Conservation (phyloP, 2,888 invertebrate genomes). For the Thera obeliscata region DNA sequence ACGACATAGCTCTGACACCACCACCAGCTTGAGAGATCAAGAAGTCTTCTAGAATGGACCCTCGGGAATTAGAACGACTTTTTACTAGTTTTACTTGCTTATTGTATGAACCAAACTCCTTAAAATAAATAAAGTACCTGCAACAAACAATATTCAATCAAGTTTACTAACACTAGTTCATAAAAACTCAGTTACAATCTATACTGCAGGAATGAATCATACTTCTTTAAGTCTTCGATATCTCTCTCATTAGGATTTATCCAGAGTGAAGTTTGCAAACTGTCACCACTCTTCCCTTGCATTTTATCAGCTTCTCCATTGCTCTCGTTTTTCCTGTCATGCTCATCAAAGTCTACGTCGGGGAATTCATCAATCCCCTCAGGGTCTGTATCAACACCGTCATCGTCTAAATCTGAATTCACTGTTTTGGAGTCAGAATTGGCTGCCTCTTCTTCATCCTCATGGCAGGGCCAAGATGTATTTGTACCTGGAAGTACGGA, state of each 20-base stretch:
- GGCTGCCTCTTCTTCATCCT: constrained; percentile 76
- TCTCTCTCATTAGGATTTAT: constrained; percentile 80
- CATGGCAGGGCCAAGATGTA: constrained; percentile 75
- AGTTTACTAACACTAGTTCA: no score
- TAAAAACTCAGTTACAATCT: neutral
- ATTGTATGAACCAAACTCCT: constrained; percentile 81
- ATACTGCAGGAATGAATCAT: constrained; percentile 26
- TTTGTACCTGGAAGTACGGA: constrained; percentile 64
- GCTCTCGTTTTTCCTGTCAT: constrained; percentile 60
- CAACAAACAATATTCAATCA: constrained; percentile 39
- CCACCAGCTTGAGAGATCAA: constrained; percentile 54
- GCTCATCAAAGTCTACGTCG: constrained; percentile 70
- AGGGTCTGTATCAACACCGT: constrained; percentile 64
- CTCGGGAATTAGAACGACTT: constrained; percentile 77
- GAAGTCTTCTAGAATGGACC: constrained; percentile 76
- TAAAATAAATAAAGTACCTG: constrained; percentile 84
- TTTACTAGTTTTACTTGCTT: constrained; percentile 76
- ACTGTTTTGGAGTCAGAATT: constrained; percentile 76
- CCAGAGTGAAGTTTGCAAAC: constrained; percentile 72
- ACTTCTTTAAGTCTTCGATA: constrained; percentile 83
- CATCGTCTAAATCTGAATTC: constrained; percentile 74
- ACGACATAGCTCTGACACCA: constrained; percentile 51
- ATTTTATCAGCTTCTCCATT: constrained; percentile 54
- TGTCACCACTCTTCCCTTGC: constrained; percentile 60
- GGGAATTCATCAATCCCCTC: constrained; percentile 71